Evolutionary conservation across 2,113 vertebrate species (phyloP).

Genomic region (pig (Sus scrofa)): DNA sequence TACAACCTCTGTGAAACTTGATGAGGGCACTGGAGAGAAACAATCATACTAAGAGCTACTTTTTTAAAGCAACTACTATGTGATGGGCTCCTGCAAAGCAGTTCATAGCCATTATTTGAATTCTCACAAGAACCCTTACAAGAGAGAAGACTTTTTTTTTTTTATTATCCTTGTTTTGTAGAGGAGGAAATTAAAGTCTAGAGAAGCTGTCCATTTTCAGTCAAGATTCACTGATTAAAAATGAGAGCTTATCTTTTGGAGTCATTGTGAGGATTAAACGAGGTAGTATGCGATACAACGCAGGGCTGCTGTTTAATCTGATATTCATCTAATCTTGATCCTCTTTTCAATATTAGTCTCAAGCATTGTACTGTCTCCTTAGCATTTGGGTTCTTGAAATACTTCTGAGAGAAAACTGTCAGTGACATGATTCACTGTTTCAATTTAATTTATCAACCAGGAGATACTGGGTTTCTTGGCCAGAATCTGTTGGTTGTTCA

Average conservation of each 20-base stretch:
- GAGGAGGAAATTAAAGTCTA: slow-evolving; percentile 39
- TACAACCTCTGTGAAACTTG: neutral
- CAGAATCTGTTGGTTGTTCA: slow-evolving; percentile 43
- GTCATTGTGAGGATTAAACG: neutral
- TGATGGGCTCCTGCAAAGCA: neutral
- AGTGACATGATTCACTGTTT: slow-evolving; percentile 49
- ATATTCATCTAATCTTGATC: neutral
- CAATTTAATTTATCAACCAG: slow-evolving; percentile 29
- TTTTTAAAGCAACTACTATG: neutral
- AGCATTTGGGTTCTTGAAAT: slow-evolving; percentile 15
- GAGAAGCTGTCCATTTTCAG: neutral
- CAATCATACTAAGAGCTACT: neutral
- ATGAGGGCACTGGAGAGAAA: neutral
- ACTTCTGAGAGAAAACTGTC: slow-evolving; percentile 37
- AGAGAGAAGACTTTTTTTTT: neutral
- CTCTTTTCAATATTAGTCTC: neutral
- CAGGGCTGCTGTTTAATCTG: neutral
- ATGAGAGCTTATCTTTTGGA: neutral
- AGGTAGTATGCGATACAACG: neutral
- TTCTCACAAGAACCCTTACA: slow-evolving; percentile 7
- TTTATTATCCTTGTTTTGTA: neutral
- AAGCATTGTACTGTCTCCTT: neutral
- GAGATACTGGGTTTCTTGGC: neutral
- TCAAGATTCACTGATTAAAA: neutral
- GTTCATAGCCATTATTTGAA: neutral